Evolutionary conservation across 2,888 invertebrate species (phyloP).

Genomic region (Antheraea assamensis): DNA sequence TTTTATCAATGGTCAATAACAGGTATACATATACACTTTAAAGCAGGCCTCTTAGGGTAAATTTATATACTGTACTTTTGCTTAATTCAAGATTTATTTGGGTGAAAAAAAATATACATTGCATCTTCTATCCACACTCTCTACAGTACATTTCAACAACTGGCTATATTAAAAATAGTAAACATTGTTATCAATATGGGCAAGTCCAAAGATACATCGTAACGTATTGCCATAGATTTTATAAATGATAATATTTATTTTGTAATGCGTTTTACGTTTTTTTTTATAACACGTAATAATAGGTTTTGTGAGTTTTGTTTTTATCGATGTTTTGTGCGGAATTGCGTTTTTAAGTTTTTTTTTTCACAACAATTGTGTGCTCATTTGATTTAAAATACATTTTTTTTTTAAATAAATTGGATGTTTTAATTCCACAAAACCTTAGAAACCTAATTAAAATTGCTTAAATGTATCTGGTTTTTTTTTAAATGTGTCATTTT

Average conservation of each 20-base stretch:
- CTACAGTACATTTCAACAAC: neutral
- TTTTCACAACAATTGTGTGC: constrained; percentile 43
- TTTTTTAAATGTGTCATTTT: too few relatives aligned
- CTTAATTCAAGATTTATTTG: neutral
- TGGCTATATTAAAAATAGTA: neutral
- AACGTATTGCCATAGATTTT: constrained; percentile 57
- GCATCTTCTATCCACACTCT: too few relatives aligned
- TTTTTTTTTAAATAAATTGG: constrained; percentile 36
- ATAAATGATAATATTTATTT: constrained; percentile 44
- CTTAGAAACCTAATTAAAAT: neutral
- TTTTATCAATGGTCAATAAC: too few relatives aligned
- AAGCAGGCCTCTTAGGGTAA: too few relatives aligned
- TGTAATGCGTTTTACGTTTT: constrained; percentile 24
- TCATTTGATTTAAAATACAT: constrained; percentile 54
- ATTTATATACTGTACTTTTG: neutral
- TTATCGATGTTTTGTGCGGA: constrained; percentile 23
- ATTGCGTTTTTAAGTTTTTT: constrained; percentile 42
- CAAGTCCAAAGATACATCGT: constrained; percentile 66
- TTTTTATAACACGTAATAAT: neutral
- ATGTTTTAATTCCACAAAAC: constrained; percentile 30
- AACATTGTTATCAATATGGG: constrained; percentile 31
- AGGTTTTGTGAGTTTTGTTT: constrained; percentile 22
- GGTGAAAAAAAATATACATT: neutral
- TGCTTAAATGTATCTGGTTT: too few relatives aligned
- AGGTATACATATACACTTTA: too few relatives aligned